phyloP scores from a whole-genome alignment of 2,888 invertebrate species.

The Antheraea yamamai region DNA sequence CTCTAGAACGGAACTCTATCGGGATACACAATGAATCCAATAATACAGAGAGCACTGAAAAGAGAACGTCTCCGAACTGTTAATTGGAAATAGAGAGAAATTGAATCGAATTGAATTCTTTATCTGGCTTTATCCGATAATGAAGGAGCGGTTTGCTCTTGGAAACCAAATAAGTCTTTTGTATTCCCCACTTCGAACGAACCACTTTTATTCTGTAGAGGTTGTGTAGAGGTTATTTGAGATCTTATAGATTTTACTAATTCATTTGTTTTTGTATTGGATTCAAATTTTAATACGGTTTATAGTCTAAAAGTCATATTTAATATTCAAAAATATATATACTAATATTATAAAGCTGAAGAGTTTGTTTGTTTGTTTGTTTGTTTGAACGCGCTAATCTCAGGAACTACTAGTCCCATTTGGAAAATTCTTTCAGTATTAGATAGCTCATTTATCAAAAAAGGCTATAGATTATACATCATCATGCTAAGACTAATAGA shows the following conservation, averaged over 20 bases:
- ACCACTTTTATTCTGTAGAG: not conserved
- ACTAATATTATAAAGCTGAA: too few relatives aligned
- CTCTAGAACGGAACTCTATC: not conserved
- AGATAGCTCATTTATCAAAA: too few relatives aligned
- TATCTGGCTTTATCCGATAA: slow-evolving; percentile 25
- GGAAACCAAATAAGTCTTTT: slow-evolving; percentile 15
- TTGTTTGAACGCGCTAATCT: too few relatives aligned
- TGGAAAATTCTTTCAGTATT: too few relatives aligned
- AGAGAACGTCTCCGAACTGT: slow-evolving; percentile 38
- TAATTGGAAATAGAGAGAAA: slow-evolving; percentile 57
- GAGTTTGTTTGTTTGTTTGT: too few relatives aligned
- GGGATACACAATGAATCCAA: slow-evolving; percentile 7
- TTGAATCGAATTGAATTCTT: slow-evolving; percentile 42
- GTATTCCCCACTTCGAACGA: slow-evolving; percentile 3
- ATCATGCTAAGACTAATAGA: too few relatives aligned
- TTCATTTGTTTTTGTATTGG: not conserved
- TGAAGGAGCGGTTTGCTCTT: slow-evolving; percentile 16
- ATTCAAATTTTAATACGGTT: not conserved
- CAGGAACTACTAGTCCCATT: too few relatives aligned
- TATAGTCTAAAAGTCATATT: not conserved
- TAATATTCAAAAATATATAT: too few relatives aligned
- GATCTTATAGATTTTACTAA: not conserved
- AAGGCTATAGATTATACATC: too few relatives aligned
- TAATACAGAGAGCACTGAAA: slow-evolving; percentile 28
- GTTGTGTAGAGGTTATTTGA: not conserved